phyloP scores from a whole-genome alignment of 1,140 invertebrate genomes.

The Zaprionus ghesquierei region DNA sequence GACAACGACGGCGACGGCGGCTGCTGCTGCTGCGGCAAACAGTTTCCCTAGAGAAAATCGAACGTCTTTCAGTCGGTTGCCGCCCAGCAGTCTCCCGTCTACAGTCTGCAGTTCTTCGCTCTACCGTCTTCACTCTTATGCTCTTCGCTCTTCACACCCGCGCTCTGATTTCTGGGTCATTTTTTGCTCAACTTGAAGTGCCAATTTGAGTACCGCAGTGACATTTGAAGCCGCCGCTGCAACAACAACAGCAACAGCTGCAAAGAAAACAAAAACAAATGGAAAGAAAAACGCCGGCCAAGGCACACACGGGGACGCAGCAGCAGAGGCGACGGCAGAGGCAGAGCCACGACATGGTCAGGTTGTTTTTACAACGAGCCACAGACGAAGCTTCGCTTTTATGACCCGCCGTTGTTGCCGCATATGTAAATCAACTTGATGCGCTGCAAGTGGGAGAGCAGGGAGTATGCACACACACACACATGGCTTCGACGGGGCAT shows the following conservation, averaged over 20 bases:
- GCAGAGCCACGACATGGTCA: constrained; percentile 63
- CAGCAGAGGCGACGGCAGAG: background rate
- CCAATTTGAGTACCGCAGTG: constrained; percentile 61
- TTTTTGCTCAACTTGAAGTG: constrained; percentile 56
- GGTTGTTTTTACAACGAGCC: constrained; percentile 65
- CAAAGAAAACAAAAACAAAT: constrained; percentile 35
- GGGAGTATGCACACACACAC: background rate
- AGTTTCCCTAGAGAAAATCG: constrained; percentile 61
- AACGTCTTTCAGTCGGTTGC: constrained; percentile 23
- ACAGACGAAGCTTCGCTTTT: constrained; percentile 52
- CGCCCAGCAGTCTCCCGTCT: constrained; percentile 47
- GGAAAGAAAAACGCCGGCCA: constrained; percentile 27
- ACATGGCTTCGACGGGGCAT: background rate
- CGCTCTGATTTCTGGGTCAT: constrained; percentile 69
- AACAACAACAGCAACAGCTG: constrained; percentile 21
- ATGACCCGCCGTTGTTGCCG: constrained; percentile 47
- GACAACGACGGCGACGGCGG: background rate
- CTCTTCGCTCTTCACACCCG: constrained; percentile 23
- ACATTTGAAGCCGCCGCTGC: constrained; percentile 71
- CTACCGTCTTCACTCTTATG: background rate
- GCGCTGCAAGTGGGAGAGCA: constrained; percentile 21
- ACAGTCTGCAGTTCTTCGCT: constrained; percentile 16
- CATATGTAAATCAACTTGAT: constrained; percentile 73
- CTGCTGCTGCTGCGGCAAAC: constrained; percentile 33
- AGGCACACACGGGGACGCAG: background rate